Evolutionary conservation across 2,113 vertebrate species (phyloP), one percentile per base, ranked within the genome.

Genomic region (Chloroceryle aenea): DNA sequence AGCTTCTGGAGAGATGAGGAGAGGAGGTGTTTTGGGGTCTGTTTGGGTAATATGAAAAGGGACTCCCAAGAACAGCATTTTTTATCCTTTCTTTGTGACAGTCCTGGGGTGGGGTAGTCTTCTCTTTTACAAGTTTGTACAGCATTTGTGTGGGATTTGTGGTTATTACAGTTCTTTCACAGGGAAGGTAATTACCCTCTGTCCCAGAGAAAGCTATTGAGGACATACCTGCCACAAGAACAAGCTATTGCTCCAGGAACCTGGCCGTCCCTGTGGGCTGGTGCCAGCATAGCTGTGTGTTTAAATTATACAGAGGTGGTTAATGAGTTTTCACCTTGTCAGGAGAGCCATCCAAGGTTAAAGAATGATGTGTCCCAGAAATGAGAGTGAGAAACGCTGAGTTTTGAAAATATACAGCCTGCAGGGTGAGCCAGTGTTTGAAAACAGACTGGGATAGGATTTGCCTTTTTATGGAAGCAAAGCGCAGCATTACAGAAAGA

Each of bases 161-260:
- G 85, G 42, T 43, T 43, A 26, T 29, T 73, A 40, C 38, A 32
- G 87, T 78, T 69, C 83, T 93, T 96, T 94, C 91, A 73, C 61
- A 79, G 91, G 62, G 66, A 90, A 92, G 38, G 58, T 63, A 87
- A 84, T 91, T 97, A 95, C 85, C 84, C 66, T 53, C 48, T 50
- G 48, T 89, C 77, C 85, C 96, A 94, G 89, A 83, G 97, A 93
- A 76, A 93, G 45, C 88, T 94, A 93, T 93, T 89, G 81, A 94
- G 94, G 94, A 89, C 55, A 2, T 93, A 86, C 64, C 85, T 92
- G 89, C 81, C 87, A 84, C 7, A 4, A 56, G 80, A 93, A 56
- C 32, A 90, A 89, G 53, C 84, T 83, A 45, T 47, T 5, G 0
- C 66, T 71, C 42, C 50, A 6, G 23, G 75, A 94, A 62, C 38